Base-by-base conservation (phyloP, 2,888 invertebrate species). In the Chrysotoxum bicinctum region DNA sequence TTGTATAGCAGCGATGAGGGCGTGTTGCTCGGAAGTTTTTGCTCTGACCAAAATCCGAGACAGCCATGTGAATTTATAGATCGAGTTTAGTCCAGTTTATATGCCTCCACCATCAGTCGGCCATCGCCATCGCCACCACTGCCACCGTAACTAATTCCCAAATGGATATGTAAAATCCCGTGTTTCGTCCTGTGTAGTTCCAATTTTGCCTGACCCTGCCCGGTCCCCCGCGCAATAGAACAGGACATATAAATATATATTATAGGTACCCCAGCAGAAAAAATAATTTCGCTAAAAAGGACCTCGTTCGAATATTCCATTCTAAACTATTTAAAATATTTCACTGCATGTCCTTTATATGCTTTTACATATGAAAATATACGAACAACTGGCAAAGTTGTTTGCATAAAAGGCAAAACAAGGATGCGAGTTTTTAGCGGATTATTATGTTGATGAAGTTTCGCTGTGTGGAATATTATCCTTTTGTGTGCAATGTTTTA, bases 391-490 rank as follows among this genome's bases (percentile, higher is more conserved):
- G 14, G 45, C 23, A 64, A 62, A 75, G 68, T 70, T 85, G 73
- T 68, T 76, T 72, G 62, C 56, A 74, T 79, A 76, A 68, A 76
- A 62, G 35, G 48, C 76, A 58, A 75, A 76, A 76, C 68, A 80
- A 72, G 82, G 81, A 82, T 82, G 43, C 68, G 77, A 85, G 72
- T 81, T 85, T 80, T 73, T 76, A 81, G 72, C 81, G 85, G 76
- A 85, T 85, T 81, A 85, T 85, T 85, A 76, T 84, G 84, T 80
- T 84, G 80, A 80, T 84, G 80, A 75, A 84, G 79, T 84, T 78
- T 78, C 56, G 56, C 35, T 56, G 35, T 35, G 12, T 32, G 40
- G 43, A 69, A 56, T 74, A 78, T 80, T 70, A 80, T 79, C 79
- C 80, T 76, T 84, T 76, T 84, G 77, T 72, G 30, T 72, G 23